Conservation (phyloP, 2,113 vertebrate species). For the Microcebus jonahi region DNA sequence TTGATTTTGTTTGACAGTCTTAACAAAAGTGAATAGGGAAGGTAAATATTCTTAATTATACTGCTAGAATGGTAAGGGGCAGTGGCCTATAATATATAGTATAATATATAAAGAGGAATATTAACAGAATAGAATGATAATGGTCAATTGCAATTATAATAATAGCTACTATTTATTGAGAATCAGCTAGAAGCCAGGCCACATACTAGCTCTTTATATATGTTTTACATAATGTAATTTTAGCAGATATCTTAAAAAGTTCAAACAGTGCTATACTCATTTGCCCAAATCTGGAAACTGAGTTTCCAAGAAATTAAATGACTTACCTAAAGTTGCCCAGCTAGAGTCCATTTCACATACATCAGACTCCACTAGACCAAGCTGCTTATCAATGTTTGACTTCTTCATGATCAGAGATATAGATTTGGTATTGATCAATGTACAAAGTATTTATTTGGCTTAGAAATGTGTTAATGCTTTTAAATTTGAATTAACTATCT, state of each 20-base stretch:
- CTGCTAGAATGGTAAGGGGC: neutral
- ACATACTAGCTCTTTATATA: neutral
- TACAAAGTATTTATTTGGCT: neutral
- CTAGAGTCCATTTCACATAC: neutral
- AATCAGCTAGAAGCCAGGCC: neutral
- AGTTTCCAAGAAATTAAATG: conserved; percentile 1
- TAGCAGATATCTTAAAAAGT: neutral
- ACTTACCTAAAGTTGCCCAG: neutral
- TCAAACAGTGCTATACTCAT: neutral
- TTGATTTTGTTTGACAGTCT: conserved; percentile 53
- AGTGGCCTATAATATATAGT: neutral
- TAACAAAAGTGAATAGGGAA: conserved; percentile 58
- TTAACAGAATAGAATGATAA: conserved; percentile 27
- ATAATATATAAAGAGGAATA: neutral
- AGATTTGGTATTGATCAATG: neutral
- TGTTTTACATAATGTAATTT: conserved; percentile 44
- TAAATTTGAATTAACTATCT: neutral
- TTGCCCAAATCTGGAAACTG: neutral
- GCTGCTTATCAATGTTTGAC: neutral
- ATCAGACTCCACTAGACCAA: neutral
- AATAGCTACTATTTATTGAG: conserved; percentile 11
- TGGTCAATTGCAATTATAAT: neutral
- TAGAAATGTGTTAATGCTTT: conserved; percentile 7
- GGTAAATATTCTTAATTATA: conserved; percentile 54
- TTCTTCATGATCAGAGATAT: neutral